These are phyloP conservation scores for Taphrorychus bicolor DNA, from an alignment of 2,888 invertebrate species.

Conservation along the genomic window DNA sequence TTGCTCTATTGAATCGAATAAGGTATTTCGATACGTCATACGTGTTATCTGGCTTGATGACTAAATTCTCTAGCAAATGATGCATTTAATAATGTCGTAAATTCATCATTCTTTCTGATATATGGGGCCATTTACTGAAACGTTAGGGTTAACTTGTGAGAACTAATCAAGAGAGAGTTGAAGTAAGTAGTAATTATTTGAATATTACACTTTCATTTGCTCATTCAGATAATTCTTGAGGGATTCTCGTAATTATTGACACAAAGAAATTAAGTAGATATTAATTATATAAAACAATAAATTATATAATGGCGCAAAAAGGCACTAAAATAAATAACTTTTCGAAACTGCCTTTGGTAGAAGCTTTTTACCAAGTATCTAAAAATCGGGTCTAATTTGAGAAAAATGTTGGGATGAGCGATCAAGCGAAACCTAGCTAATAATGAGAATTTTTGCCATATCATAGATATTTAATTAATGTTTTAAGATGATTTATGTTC, in stretches of 20 bases:
- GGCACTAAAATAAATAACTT: neutral
- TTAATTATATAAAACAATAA: too few relatives aligned
- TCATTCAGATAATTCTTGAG: neutral
- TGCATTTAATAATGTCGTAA: slow-evolving; percentile 10
- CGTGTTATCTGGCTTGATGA: neutral
- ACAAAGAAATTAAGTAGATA: neutral
- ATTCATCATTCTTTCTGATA: neutral
- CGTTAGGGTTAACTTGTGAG: neutral
- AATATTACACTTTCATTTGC: neutral
- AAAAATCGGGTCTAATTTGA: neutral
- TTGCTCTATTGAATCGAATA: neutral
- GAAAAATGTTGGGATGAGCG: neutral
- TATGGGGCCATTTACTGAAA: neutral
- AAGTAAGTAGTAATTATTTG: too few relatives aligned
- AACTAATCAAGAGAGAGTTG: neutral
- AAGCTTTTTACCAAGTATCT: neutral
- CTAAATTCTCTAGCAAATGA: neutral
- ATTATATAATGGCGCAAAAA: neutral
- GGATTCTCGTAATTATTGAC: neutral
- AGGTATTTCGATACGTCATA: slow-evolving; percentile 7
- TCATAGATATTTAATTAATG: neutral
- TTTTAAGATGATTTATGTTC: neutral
- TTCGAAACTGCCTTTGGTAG: neutral
- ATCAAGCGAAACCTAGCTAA: neutral
- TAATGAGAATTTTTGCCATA: neutral